Percentiles rank a stretch among this genome's conserved stretches.
Conservation (phyloP, 2,113 vertebrate species). For the Danionella cerebrum region DNA sequence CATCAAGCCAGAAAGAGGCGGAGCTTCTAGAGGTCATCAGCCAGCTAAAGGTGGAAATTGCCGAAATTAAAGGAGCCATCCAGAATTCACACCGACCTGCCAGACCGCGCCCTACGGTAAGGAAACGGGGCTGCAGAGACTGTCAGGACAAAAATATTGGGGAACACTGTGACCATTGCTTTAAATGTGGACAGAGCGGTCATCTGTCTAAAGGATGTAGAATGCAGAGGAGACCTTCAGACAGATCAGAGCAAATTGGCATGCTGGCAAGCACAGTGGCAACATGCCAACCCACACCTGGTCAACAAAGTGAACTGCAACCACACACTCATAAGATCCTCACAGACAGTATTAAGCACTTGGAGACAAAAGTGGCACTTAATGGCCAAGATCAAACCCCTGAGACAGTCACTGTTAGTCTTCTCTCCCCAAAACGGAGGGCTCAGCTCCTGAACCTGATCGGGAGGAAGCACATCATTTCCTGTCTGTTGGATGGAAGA, state of each 20-base stretch:
- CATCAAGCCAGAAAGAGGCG: no score
- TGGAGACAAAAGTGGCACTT: not conserved
- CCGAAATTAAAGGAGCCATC: no score
- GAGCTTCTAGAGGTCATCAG: no score
- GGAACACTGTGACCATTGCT: constrained; percentile 33
- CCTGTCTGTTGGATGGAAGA: not conserved
- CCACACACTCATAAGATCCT: no score
- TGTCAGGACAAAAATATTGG: constrained; percentile 15
- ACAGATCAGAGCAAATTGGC: no score
- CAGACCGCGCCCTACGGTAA: not conserved
- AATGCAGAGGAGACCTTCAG: no score
- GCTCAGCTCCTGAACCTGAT: not conserved
- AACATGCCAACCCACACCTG: not conserved
- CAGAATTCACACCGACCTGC: no score
- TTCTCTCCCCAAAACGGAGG: not conserved
- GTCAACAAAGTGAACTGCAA: no score
- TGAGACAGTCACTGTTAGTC: constrained; percentile 1
- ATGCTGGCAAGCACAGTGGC: not conserved
- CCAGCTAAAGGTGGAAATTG: no score
- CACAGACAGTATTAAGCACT: not conserved
- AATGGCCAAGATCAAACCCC: not conserved
- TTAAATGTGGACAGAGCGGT: constrained; percentile 37
- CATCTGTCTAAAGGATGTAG: constrained; percentile 27
- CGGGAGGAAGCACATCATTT: not conserved
- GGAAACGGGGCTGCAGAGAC: not conserved